phyloP scores from a whole-genome alignment of 2,797 vertebrate species.

The Choloepus didactylus region DNA sequence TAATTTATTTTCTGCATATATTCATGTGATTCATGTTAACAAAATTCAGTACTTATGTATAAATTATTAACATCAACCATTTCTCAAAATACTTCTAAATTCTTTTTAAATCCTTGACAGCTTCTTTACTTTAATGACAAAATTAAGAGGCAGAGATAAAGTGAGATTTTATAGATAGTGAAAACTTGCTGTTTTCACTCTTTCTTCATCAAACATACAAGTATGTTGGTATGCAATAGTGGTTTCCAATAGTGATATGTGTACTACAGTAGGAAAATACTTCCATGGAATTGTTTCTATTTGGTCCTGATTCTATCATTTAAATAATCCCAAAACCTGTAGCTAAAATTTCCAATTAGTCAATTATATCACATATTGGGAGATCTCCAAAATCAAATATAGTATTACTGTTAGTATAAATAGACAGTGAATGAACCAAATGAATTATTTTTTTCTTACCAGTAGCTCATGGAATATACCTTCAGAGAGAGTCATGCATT shows the following conservation, averaged over 20 bases:
- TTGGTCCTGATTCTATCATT: neutral
- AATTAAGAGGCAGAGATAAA: neutral
- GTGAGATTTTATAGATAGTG: neutral
- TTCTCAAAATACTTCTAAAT: neutral
- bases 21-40: neutral
- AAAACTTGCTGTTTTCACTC: neutral
- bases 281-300: neutral
- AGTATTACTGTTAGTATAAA: neutral
- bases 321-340: neutral
- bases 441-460: neutral
- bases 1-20: neutral
- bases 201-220: neutral
- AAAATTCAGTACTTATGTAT: neutral
- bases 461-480: neutral
- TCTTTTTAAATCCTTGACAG: neutral
- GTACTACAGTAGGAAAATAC: neutral
- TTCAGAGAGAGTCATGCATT: neutral
- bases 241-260: neutral
- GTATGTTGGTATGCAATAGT: neutral
- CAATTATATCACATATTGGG: neutral
- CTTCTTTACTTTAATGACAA: neutral
- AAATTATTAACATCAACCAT: neutral
- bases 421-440: neutral
- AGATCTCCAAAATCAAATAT: neutral
- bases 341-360: constrained; percentile 1